These are phyloP conservation scores for Anolis apletophallus DNA, from an alignment of 2,797 vertebrate species.

Conservation along the genomic window DNA sequence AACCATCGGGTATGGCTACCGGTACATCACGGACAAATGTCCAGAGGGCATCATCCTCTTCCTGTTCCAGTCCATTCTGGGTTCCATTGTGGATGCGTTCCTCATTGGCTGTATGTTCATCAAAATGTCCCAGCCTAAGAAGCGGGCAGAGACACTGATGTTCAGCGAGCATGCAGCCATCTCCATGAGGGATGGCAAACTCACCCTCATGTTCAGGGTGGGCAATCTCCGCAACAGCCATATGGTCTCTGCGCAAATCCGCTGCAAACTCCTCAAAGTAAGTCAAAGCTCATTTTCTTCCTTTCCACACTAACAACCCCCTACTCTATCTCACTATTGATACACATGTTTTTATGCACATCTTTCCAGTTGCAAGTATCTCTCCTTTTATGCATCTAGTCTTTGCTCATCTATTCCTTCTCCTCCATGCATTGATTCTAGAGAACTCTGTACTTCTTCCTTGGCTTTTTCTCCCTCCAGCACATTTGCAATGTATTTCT, in stretches of 20 bases:
- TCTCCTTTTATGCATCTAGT: not conserved
- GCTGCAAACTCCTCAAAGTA: constrained; percentile 98
- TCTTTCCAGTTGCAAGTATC: not conserved
- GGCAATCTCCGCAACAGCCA: constrained; percentile 99
- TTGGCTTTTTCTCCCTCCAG: not conserved
- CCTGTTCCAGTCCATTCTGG: constrained; percentile 97
- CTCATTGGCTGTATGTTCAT: constrained; percentile 99
- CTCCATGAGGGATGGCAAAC: constrained; percentile 97
- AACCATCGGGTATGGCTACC: constrained; percentile 97
- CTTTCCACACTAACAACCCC: not conserved
- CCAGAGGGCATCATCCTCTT: constrained; percentile 99
- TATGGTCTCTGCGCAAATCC: constrained; percentile 99
- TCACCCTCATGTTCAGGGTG: constrained; percentile 98
- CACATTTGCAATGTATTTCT: not conserved
- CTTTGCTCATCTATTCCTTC: not conserved
- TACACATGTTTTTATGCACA: no score
- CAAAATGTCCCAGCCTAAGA: constrained; percentile 99
- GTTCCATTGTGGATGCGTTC: constrained; percentile 98
- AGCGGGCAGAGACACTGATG: constrained; percentile 97
- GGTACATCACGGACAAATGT: constrained; percentile 98
- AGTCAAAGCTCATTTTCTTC: constrained; percentile 70
- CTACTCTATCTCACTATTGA: not conserved
- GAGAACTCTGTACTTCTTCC: not conserved
- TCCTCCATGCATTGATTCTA: not conserved
- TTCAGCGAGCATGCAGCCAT: constrained; percentile 96